Evolutionary conservation across 2,113 vertebrate genomes (phyloP).

Genomic region (Phasianus colchicus): DNA sequence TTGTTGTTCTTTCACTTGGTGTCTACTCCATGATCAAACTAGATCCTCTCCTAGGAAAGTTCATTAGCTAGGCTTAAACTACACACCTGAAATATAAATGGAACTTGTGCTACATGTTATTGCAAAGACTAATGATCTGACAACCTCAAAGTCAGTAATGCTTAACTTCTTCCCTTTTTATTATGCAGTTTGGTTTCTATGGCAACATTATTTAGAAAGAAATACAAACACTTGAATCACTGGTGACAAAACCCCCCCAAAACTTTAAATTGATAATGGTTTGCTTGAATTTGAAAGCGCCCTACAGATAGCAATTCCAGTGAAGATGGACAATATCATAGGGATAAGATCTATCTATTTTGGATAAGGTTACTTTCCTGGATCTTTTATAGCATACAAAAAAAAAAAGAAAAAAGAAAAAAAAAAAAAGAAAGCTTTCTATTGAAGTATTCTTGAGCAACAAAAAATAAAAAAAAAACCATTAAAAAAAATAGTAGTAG

Average conservation of each 20-base stretch:
- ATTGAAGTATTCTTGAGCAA: neutral
- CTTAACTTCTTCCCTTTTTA: slow-evolving; percentile 12
- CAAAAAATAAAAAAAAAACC: neutral
- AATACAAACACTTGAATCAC: neutral
- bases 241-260: neutral
- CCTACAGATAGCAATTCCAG: neutral
- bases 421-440: slow-evolving; percentile 15
- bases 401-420: slow-evolving; percentile 1
- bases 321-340: neutral
- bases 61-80: neutral
- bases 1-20: neutral
- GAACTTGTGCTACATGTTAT: neutral
- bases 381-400: slow-evolving; percentile 4
- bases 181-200: slow-evolving; percentile 45
- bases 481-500: neutral
- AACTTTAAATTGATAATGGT: neutral
- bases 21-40: neutral
- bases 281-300: neutral
- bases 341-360: slow-evolving; percentile 24
- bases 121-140: slow-evolving; percentile 29
- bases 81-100: slow-evolving; percentile 19
- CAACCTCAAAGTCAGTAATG: slow-evolving; percentile 33
- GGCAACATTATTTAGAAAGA: slow-evolving; percentile 20
- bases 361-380: neutral
- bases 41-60: slow-evolving; percentile 14